Conservation (phyloP, 64 coral and sea anemone genomes). For the Porites lutea region DNA sequence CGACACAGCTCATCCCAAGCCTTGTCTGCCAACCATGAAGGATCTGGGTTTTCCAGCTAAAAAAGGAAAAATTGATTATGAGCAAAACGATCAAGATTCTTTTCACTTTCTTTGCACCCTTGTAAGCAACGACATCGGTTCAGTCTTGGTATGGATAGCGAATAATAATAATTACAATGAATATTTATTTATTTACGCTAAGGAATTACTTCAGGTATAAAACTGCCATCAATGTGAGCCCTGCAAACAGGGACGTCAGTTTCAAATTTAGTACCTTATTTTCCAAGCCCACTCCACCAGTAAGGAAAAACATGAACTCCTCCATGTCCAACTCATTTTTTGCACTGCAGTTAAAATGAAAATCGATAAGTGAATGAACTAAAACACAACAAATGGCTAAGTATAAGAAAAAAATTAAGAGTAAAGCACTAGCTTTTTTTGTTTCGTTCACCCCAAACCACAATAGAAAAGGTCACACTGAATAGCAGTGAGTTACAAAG, state of each 20-base stretch:
- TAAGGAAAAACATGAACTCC: constrained; percentile 99
- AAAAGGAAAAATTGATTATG: not conserved
- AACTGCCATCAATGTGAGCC: no score
- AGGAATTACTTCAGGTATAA: no score
- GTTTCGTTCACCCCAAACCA: no score
- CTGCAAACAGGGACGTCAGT: no score
- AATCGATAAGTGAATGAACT: not conserved
- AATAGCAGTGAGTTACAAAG: no score
- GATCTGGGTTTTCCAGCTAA: constrained; percentile 95
- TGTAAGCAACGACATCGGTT: not conserved
- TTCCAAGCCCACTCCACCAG: constrained; percentile 95
- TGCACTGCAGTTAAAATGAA: constrained; percentile 52
- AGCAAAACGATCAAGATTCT: not conserved
- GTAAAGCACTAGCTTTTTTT: no score
- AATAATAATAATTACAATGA: not conserved
- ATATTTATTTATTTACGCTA: no score
- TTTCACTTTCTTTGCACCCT: no score
- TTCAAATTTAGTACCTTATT: constrained; percentile 79
- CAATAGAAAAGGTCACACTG: no score
- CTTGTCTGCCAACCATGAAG: constrained; percentile 96
- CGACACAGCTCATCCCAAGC: constrained; percentile 98
- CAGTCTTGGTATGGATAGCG: not conserved
- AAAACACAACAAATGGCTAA: no score
- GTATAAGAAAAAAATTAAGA: no score
- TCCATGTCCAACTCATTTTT: constrained; percentile 95